Evolutionary conservation across 1,140 invertebrate genomes (phyloP).

Genomic region (Pygmarrhopalites habei): DNA sequence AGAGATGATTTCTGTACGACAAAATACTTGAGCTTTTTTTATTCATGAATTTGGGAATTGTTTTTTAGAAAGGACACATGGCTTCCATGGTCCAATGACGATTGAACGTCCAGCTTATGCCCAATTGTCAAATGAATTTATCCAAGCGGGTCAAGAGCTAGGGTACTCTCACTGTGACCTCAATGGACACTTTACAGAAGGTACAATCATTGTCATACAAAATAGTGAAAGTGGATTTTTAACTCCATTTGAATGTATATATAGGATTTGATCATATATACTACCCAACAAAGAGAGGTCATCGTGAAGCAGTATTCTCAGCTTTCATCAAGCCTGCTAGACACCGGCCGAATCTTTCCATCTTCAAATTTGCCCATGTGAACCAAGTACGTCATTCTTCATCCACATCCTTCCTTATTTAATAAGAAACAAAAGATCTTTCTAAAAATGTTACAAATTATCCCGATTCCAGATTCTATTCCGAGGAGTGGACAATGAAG

Average conservation of each 20-base stretch:
- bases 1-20: too few species aligned
- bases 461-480: constrained; percentile 6
- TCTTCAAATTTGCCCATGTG: constrained; percentile 23
- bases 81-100: constrained; percentile 13
- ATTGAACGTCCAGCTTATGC: constrained; percentile 16
- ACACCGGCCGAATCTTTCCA: constrained; percentile 15
- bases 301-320: constrained; percentile 9
- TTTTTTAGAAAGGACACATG: constrained; percentile 17
- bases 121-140: constrained; percentile 7
- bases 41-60: too few species aligned
- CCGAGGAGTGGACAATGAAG: neutral
- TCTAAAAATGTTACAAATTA: neutral
- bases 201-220: constrained; percentile 4
- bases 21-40: too few species aligned
- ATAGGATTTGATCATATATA: constrained; percentile 22
- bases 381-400: constrained; percentile 11
- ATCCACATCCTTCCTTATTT: neutral
- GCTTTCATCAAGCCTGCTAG: constrained; percentile 14
- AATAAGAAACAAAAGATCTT: neutral
- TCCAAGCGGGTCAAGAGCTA: constrained; percentile 5
- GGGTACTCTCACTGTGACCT: constrained; percentile 18
- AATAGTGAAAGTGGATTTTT: neutral
- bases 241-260: neutral
- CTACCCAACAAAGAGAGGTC: constrained; percentile 13
- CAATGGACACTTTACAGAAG: constrained; percentile 25